Evolutionary conservation across 1,140 invertebrate genomes (phyloP).

Genomic region (Papilio helenus): DNA sequence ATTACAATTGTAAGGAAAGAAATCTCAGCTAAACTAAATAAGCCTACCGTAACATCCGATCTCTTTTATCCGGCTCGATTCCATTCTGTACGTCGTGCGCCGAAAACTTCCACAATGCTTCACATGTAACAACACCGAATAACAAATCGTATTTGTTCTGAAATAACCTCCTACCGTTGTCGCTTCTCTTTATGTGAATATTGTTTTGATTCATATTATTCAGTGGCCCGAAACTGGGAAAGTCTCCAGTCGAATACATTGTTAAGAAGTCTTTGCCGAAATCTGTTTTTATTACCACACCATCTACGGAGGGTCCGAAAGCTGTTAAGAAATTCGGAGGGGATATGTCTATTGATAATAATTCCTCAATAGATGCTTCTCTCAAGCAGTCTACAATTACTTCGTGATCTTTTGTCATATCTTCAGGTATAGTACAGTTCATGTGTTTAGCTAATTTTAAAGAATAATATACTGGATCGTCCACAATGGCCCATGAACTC

Average conservation of each 20-base stretch:
- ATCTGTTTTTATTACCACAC: slow-evolving; percentile 92
- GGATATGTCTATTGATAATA: slow-evolving; percentile 90
- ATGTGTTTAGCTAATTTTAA: slow-evolving; percentile 87
- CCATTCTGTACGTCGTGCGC: slow-evolving; percentile 93
- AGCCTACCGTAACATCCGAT: slow-evolving; percentile 90
- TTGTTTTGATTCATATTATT: slow-evolving; percentile 70
- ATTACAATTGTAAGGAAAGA: slow-evolving; percentile 3
- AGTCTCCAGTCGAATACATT: slow-evolving; percentile 86
- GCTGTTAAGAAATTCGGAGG: slow-evolving; percentile 93
- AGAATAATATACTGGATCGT: slow-evolving; percentile 94
- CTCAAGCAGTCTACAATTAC: slow-evolving; percentile 91
- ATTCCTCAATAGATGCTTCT: slow-evolving; percentile 89
- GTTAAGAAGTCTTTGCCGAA: slow-evolving; percentile 90
- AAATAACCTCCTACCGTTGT: slow-evolving; percentile 56
- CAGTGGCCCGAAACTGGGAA: slow-evolving; percentile 84
- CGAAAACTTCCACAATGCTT: slow-evolving; percentile 92
- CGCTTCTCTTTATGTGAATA: slow-evolving; percentile 68
- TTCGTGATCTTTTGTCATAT: slow-evolving; percentile 90
- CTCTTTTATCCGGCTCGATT: slow-evolving; percentile 94
- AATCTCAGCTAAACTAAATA: slow-evolving; percentile 46
- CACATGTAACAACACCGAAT: slow-evolving; percentile 93
- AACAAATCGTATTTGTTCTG: slow-evolving; percentile 90
- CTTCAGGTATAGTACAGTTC: slow-evolving; percentile 93
- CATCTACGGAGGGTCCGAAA: slow-evolving; percentile 93
- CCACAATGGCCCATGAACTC: slow-evolving; percentile 96